Conservation (phyloP, 1,140 invertebrate genomes). For the Trialeurodes vaporariorum region DNA sequence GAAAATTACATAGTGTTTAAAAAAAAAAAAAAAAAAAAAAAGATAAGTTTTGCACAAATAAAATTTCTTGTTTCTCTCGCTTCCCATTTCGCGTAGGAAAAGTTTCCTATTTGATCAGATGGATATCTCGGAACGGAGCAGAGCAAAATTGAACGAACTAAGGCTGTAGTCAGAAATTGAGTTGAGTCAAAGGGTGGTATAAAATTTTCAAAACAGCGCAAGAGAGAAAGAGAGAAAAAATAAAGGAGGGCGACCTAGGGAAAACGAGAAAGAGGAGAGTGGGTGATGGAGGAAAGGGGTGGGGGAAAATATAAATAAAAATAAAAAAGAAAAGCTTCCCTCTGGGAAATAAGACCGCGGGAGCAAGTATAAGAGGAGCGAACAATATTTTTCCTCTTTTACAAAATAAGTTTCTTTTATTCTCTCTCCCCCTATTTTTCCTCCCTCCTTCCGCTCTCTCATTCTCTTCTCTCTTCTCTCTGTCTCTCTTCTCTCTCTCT, state of each 20-base stretch:
- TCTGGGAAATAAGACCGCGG: neutral
- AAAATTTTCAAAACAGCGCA: neutral
- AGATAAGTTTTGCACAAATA: no score
- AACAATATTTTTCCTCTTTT: neutral
- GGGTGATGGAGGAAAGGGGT: neutral
- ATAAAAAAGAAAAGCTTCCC: neutral
- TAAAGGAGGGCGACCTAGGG: no score
- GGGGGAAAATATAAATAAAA: neutral
- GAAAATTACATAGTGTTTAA: no score
- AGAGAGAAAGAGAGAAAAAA: no score
- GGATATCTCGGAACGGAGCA: neutral
- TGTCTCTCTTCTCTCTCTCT: neutral
- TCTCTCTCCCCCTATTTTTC: neutral
- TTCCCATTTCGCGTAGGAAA: neutral
- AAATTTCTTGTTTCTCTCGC: neutral
- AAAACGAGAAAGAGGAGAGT: neutral
- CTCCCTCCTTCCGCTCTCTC: neutral
- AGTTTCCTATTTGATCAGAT: neutral
- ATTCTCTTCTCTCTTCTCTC: no score
- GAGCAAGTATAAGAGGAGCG: neutral
- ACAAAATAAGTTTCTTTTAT: constrained; percentile 1
- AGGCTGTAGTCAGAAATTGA: neutral
- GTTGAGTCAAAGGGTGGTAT: neutral
- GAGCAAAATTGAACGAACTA: neutral
- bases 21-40: no score